Conservation (phyloP, 1,140 invertebrate genomes). For the Drosophila subobscura region DNA sequence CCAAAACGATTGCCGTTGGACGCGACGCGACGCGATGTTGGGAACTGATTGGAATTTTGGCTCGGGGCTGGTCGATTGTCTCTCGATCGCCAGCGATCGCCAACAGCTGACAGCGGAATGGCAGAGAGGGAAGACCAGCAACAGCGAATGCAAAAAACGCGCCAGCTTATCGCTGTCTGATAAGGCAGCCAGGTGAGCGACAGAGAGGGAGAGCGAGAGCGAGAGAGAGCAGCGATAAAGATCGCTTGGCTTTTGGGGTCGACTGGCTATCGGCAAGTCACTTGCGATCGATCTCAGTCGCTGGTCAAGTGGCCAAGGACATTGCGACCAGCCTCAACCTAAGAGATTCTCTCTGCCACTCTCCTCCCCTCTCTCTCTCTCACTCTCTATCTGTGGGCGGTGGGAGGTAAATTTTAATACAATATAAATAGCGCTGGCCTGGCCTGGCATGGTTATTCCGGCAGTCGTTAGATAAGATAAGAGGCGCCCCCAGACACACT, state of each 20-base stretch:
- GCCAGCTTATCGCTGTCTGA: constrained; percentile 61
- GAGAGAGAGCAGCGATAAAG: constrained; percentile 9
- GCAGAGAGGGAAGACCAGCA: constrained; percentile 2
- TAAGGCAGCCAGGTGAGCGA: constrained; percentile 49
- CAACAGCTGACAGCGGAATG: constrained; percentile 39
- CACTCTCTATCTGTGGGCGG: neutral
- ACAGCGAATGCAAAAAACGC: constrained; percentile 45
- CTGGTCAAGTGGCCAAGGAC: constrained; percentile 18
- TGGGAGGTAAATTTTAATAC: neutral
- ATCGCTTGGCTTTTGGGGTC: constrained; percentile 11
- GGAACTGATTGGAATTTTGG: constrained; percentile 71
- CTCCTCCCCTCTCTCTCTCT: neutral
- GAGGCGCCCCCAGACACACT: constrained; percentile 24
- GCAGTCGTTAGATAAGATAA: constrained; percentile 53
- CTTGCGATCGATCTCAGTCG: neutral
- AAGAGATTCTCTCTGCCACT: neutral
- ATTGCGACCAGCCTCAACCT: neutral
- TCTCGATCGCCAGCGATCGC: constrained; percentile 28
- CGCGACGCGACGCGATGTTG: constrained; percentile 40
- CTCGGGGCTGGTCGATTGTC: constrained; percentile 38
- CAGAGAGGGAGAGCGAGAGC: constrained; percentile 1
- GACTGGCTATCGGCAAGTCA: constrained; percentile 28
- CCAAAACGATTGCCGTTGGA: neutral
- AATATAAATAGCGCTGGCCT: constrained; percentile 43
- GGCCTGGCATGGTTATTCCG: constrained; percentile 31